Percentiles rank a stretch among this genome's conserved stretches.
These are phyloP conservation scores for Falco novaeseelandiae DNA, from an alignment of 2,797 vertebrate genomes.

Conservation along the genomic window DNA sequence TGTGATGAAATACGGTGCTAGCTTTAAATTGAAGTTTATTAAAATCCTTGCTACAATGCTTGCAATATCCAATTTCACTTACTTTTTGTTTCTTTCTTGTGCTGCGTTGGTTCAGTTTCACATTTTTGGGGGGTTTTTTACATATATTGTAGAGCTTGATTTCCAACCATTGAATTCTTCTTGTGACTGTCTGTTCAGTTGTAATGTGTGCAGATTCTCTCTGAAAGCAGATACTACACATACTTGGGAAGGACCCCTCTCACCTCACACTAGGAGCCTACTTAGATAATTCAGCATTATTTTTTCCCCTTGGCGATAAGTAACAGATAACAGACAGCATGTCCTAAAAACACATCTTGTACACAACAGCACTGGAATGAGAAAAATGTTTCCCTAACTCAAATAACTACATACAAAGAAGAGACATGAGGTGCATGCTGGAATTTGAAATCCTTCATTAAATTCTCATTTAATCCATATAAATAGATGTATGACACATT, in stretches of 20 bases:
- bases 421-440: neutral
- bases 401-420: neutral
- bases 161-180: neutral
- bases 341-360: neutral
- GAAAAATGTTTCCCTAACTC: neutral
- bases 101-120: neutral
- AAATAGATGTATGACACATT: neutral
- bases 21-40: neutral
- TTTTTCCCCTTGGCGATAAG: neutral
- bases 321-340: neutral
- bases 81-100: neutral
- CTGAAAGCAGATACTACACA: neutral
- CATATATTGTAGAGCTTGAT: neutral
- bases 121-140: neutral
- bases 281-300: neutral
- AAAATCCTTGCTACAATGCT: neutral
- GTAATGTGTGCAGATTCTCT: neutral
- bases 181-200: neutral
- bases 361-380: neutral
- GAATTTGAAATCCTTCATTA: neutral
- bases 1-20: neutral
- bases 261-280: neutral
- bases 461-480: neutral
- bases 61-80: neutral
- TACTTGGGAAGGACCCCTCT: neutral